Percentiles rank a stretch among this genome's conserved stretches.
These are phyloP conservation scores for Cheilinus undulatus DNA, from an alignment of 2,113 vertebrate species.

Conservation along the genomic window DNA sequence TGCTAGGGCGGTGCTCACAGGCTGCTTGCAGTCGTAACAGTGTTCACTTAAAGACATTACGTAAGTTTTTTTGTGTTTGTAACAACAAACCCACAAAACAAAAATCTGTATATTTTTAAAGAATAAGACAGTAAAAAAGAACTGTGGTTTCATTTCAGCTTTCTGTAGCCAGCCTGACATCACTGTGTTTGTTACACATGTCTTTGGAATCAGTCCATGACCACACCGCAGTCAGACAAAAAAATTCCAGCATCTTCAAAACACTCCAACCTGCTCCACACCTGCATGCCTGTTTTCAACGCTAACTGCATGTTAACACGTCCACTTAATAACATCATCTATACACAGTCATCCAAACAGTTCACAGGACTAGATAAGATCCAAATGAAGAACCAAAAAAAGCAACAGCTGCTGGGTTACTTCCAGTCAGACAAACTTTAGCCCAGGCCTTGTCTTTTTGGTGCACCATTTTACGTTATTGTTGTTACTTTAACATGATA, in stretches of 20 bases:
- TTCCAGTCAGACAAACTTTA: too few relatives aligned
- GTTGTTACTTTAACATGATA: too few relatives aligned
- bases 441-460: too few relatives aligned
- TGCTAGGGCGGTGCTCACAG: neutral
- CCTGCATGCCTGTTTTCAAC: neutral
- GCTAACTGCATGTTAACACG: neutral
- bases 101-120: neutral
- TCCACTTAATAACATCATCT: neutral
- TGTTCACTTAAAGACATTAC: neutral
- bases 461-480: too few relatives aligned
- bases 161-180: neutral
- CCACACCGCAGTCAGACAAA: accelerated
- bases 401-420: too few relatives aligned
- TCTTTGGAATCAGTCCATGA: neutral
- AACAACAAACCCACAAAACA: neutral
- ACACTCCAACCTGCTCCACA: neutral
- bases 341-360: neutral
- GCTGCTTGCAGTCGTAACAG: conserved; percentile 12
- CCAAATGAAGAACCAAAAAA: too few relatives aligned
- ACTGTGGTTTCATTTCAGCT: neutral
- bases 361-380: neutral
- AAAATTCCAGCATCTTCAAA: conserved; percentile 3
- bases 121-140: neutral
- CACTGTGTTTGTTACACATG: accelerated
- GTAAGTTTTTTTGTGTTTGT: neutral